Conservation (phyloP, 2,797 vertebrate species). For the Sebastes wilsoni region DNA sequence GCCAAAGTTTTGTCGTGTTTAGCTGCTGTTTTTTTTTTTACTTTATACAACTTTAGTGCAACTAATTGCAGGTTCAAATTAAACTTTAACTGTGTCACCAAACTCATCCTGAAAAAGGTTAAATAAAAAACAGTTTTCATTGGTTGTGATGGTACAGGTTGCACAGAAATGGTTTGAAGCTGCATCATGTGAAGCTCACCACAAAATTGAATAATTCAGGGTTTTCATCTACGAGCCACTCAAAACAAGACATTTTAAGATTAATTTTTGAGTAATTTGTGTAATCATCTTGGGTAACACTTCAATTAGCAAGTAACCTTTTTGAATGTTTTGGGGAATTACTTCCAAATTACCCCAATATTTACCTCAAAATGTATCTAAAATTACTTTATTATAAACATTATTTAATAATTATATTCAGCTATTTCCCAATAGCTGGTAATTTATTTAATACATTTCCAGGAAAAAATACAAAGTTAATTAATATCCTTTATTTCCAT, state of each 20-base stretch:
- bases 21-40: background rate
- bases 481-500: too few relatives aligned
- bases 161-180: background rate
- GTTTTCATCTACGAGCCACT: background rate
- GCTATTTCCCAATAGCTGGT: too few relatives aligned
- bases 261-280: background rate
- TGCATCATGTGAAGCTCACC: background rate
- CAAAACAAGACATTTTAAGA: background rate
- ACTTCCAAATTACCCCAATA: too few relatives aligned
- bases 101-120: background rate
- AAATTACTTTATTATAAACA: too few relatives aligned
- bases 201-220: background rate
- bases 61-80: background rate
- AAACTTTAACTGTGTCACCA: background rate
- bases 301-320: too few relatives aligned
- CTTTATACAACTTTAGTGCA: slow-evolving; percentile 1
- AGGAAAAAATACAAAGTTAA: too few relatives aligned
- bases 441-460: too few relatives aligned
- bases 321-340: too few relatives aligned
- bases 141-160: background rate
- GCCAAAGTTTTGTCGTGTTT: slow-evolving; percentile 28
- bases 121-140: background rate
- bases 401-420: too few relatives aligned
- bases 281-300: background rate
- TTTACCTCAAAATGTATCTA: too few relatives aligned